A percentile compares a stretch with the other conserved stretches of the same genome.
Evolutionary conservation across 2,113 vertebrate genomes (phyloP).

Genomic region (Clarias gariepinus): DNA sequence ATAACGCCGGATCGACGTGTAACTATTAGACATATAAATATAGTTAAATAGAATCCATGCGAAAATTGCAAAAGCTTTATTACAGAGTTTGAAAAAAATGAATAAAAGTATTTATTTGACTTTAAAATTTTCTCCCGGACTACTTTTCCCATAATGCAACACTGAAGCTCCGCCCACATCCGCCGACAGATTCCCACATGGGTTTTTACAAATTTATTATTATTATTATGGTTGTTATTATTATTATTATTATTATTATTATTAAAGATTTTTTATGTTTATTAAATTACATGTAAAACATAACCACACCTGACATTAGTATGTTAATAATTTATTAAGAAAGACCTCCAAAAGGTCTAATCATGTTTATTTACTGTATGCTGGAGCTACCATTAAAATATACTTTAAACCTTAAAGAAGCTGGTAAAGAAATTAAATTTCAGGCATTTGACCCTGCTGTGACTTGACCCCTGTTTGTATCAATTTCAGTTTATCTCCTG

Average conservation of each 20-base stretch:
- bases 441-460: too few species aligned
- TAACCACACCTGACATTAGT: neutral
- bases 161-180: neutral
- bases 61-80: accelerated
- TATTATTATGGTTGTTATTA: neutral
- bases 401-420: too few species aligned
- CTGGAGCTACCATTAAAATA: too few species aligned
- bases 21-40: too few species aligned
- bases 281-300: neutral
- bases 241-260: neutral
- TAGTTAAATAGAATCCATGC: neutral
- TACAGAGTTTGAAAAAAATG: neutral
- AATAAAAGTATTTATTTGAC: neutral
- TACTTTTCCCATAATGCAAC: neutral
- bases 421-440: too few species aligned
- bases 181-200: neutral
- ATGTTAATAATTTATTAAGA: too few species aligned
- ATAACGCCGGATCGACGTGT: too few species aligned
- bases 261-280: neutral
- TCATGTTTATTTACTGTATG: too few species aligned
- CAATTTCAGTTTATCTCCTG: too few species aligned
- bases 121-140: neutral
- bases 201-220: neutral
- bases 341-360: too few species aligned
- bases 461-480: too few species aligned